Base-by-base conservation (phyloP, 2,113 vertebrate species). In the Phodopus roborovskii region DNA sequence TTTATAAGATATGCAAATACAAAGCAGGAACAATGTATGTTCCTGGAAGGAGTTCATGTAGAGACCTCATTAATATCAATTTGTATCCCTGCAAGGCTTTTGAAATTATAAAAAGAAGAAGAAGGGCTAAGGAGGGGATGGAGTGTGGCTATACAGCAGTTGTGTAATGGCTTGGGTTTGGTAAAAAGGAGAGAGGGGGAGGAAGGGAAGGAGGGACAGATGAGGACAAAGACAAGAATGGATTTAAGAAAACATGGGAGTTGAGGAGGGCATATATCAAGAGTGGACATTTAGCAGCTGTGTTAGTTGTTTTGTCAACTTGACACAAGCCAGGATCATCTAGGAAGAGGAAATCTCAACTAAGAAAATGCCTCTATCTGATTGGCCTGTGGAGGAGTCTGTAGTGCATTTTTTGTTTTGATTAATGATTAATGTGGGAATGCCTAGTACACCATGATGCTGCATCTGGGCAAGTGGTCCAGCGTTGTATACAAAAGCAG, bases 11-110 rank as follows among this genome's bases (percentile, higher is more conserved):
- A 85, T 64, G 36, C 50, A 92, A 96, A 87, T 64, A 85, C 11
- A 91, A 74, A 13, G n/a, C 42, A 95, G 85, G 45, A 85, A 75
- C 12, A 71, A 77, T 77, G 19, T 22, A 89, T 77, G 84, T 96
- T 81, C 70, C 66, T 53, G 24, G 36, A 91, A 89, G 20, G 30
- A 20, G 48, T 17, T 81, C 42, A 42, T 84, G 36, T 50, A 53
- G 26, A 60, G 39, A 39, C 4, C 2, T 95, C 39, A 82, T 66
- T 36, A n/a, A 70, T 84, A 87, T 33, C 19, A 16, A 91, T 94
- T 24, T 94, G 20, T 73, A 73, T 82, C 62, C 45, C 48, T 73
- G 39, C 13, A 90, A 86, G 70, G 5, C 42, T 50, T 83, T 83
- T 73, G 15, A 45, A 95, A 20, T n/a, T 86, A 70, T 11, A 92